Percentiles rank a stretch among this genome's conserved stretches.
Conservation (phyloP, 1,140 invertebrate species). For the Drosophila virilis region DNA sequence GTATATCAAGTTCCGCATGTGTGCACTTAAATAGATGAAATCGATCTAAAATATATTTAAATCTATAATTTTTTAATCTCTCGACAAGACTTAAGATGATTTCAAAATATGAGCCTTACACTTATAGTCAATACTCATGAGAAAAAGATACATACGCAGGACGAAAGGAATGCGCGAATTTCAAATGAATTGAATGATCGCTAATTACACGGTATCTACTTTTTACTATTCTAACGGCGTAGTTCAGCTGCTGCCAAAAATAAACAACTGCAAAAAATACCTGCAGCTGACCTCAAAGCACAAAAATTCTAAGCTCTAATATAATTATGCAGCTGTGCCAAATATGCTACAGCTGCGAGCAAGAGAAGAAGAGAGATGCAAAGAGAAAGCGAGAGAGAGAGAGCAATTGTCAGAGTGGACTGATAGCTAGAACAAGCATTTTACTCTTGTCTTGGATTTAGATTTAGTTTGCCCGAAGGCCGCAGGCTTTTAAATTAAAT, state of each 20-base stretch:
- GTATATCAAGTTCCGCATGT: no score
- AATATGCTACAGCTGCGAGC: slow-evolving; percentile 52
- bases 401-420: neutral
- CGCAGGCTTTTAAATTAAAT: slow-evolving; percentile 70
- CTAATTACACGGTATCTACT: neutral
- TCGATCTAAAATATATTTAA: no score
- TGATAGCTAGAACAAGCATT: no score
- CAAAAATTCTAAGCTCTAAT: slow-evolving; percentile 49
- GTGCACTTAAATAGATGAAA: no score
- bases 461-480: slow-evolving; percentile 28
- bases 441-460: neutral
- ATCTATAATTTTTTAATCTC: no score
- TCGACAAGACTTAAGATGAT: no score
- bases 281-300: slow-evolving; percentile 26
- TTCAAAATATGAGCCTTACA: no score
- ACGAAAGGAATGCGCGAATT: no score
- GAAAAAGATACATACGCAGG: no score
- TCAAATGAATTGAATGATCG: neutral
- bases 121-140: no score
- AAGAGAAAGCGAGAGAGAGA: slow-evolving; percentile 7
- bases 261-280: neutral
- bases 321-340: slow-evolving; percentile 58
- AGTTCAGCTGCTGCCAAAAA: neutral
- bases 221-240: neutral
- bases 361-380: neutral